Base-by-base conservation (phyloP, 1,140 invertebrate species). In the Trichonephila clavipes region DNA sequence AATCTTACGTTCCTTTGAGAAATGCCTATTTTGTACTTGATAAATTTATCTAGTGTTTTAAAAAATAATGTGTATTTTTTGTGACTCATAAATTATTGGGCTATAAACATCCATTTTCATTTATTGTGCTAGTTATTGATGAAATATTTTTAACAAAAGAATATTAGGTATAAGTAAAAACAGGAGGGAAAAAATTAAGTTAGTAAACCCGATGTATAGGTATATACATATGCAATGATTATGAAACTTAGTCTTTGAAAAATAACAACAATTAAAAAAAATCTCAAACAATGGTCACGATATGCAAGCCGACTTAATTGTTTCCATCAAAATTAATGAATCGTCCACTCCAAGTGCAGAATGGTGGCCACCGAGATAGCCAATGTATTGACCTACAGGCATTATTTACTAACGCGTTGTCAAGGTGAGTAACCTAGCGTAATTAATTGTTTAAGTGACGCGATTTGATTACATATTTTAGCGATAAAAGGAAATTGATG, bases 361-460 rank as follows among this genome's bases (percentile, higher is more conserved):
- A 28, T 77, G 72, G 28, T 28, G 12, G 28, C 28, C 62, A 64
- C 62, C 62, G 21, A 64, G 62, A 64, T 18, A 64, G 62, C 62
- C 72, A 77, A 28, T 40, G 24, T 77, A 34, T 77, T 6, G 28
- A 77, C 24, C 69, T 3, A 40, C 72, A 77, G 28, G 72, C 34
- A 10, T 77, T 77, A 77, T 77, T 77, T 77, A 77, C 72, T 34
- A 34, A 77, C 28, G 28, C 4, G 14, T 2, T 77, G 21, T 19
- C 19, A n/a, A 83, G 82, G 82, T 83, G 82, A 83, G 82, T 83
- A 59, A 59, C 40, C 82, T 21, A 44, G 3, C 19, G 82, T 83
- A 83, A 83, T 83, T 83, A 83, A 83, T 83, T 83, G 82, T 83
- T 83, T 83, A 83, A 51, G 19, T 83, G 82, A 83, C 82, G 82